Evolutionary conservation across 2,797 vertebrate genomes (phyloP), one percentile per base, ranked within the genome.

Genomic region (Neomorphus geoffroyi): DNA sequence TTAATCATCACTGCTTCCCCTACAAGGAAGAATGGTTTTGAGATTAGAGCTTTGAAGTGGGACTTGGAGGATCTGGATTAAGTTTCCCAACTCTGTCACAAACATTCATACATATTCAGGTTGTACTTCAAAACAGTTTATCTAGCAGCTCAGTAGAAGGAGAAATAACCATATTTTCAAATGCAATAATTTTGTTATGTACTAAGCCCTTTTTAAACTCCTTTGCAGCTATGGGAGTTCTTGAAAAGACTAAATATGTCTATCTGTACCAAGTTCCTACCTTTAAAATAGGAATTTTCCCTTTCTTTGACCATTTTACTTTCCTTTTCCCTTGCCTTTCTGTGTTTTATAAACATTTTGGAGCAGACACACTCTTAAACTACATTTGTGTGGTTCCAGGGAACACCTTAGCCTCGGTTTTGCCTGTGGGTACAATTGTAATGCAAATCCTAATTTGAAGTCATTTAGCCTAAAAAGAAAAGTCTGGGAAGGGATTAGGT

Each of bases 11-110:
- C 22, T 75, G 21, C 46, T 92, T 96, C 74, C 58, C 67, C 69
- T 89, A 58, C 41, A 78, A 83, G 74, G 71, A 93, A 84, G 93
- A 93, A 90, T 91, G 92, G 83, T 94, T 92, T 95, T 87, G 92
- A 93, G 86, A 88, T 94, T 84, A 94, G 72, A 65, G 71, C 48
- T 69, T 93, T 80, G 65, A 75, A 80, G 33, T 39, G 39, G 10
- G 3, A 22, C 35, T 83, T 84, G 57, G 37, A 82, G 33, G 74
- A 72, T 94, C 90, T 97, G 92, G n/a, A 84, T 90, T 94, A 46
- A 85, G 58, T 94, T 94, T 95, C 56, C 46, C 48, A 78, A 46
- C 39, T 93, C 62, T 88, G 45, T 66, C 67, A 73, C 1, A 37
- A 88, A 33, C 22, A 43, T 67, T 80, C 35, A 27, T 92, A 80